Evolutionary conservation across 2,797 vertebrate genomes (phyloP).

Genomic region (Toxotes lorentzi): DNA sequence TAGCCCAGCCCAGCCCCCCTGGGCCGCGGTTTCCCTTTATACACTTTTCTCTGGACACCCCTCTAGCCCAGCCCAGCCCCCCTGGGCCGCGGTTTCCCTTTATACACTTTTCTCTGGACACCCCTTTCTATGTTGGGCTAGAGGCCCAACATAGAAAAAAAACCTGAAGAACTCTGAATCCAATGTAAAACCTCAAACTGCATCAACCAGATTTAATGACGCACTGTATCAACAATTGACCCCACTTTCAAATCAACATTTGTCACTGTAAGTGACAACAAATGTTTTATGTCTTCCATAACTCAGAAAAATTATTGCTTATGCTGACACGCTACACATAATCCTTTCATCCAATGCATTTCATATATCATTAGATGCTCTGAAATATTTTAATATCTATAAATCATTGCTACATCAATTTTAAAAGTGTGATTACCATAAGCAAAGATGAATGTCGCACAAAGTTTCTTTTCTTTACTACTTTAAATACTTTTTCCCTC

Average conservation of each 20-base stretch:
- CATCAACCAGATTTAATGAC: not conserved
- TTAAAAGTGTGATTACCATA: not conserved
- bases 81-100: too few species aligned
- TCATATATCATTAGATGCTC: not conserved
- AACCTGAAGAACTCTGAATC: not conserved
- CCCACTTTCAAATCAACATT: not conserved
- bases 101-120: too few species aligned
- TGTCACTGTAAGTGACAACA: not conserved
- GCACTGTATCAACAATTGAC: not conserved
- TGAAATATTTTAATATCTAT: not conserved
- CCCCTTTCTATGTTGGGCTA: too few species aligned
- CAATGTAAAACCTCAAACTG: not conserved
- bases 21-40: too few species aligned
- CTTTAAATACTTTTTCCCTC: not conserved
- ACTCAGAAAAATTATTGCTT: not conserved
- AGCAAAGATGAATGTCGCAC: not conserved
- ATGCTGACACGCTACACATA: not conserved
- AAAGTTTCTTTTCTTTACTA: not conserved
- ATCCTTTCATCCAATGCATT: conserved; percentile 4
- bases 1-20: too few species aligned
- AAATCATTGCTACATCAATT: not conserved
- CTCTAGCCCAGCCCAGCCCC: too few species aligned
- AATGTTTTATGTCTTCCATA: not conserved
- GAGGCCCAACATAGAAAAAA: too few species aligned
- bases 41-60: too few species aligned